These are phyloP conservation scores for Thunnus maccoyii DNA, from an alignment of 2,113 vertebrate genomes.

Conservation along the genomic window DNA sequence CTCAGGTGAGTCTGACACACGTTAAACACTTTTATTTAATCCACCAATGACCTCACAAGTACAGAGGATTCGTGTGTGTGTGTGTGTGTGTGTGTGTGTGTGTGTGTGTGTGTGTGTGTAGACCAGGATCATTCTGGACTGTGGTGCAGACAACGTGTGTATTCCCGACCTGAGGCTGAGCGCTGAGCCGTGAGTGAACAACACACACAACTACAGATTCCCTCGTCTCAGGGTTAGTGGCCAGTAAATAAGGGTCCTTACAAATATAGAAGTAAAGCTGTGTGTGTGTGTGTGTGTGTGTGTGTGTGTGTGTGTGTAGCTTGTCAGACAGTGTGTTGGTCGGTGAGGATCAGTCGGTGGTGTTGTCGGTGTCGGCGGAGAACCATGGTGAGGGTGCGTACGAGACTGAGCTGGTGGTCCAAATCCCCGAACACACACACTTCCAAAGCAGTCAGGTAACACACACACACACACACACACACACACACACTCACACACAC, in stretches of 20 bases:
- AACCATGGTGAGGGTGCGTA: conserved; percentile 29
- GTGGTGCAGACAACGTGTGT: conserved; percentile 91
- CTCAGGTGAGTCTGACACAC: conserved; percentile 19
- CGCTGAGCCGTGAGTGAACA: conserved; percentile 18
- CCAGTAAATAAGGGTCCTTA: no score
- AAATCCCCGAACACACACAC: conserved; percentile 37
- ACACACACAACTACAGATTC: background rate
- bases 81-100: conserved; percentile 1
- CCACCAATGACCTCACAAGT: background rate
- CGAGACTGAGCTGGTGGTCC: conserved; percentile 36
- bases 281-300: background rate
- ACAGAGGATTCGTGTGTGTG: no score
- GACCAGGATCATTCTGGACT: conserved; percentile 91
- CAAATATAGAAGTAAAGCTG: background rate
- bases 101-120: conserved; percentile 59
- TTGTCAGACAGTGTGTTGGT: conserved; percentile 34
- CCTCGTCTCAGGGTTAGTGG: no score
- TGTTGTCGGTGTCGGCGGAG: conserved; percentile 12
- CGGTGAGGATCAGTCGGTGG: conserved; percentile 29
- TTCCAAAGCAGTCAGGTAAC: conserved; percentile 55
- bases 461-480: background rate
- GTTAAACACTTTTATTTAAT: no score
- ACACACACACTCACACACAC: no score
- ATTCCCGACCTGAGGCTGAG: conserved; percentile 89
- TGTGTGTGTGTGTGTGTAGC: conserved; percentile 7